Evolutionary conservation across 1,140 invertebrate genomes (phyloP).

Genomic region (Odontomachus brunneus): DNA sequence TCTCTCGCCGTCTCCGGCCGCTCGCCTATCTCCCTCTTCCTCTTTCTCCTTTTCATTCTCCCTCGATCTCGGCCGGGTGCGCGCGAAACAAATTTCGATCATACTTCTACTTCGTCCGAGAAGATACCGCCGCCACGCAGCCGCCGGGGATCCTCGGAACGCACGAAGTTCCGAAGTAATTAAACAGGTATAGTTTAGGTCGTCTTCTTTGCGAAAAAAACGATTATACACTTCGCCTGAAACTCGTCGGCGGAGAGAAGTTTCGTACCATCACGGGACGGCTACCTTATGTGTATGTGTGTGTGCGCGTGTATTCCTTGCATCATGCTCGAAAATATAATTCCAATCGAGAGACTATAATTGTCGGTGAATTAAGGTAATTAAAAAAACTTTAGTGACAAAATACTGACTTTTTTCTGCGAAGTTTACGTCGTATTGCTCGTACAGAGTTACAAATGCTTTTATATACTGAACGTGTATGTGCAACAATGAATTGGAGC

Average conservation of each 20-base stretch:
- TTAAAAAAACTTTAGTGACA: too few relatives aligned
- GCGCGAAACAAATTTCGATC: conserved; percentile 57
- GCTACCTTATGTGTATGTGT: too few relatives aligned
- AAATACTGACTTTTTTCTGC: too few relatives aligned
- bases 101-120: conserved; percentile 6
- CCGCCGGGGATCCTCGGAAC: conserved; percentile 44
- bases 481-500: too few relatives aligned
- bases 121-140: conserved; percentile 22
- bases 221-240: conserved; percentile 9
- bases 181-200: conserved; percentile 54
- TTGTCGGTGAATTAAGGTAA: not conserved
- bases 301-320: not conserved
- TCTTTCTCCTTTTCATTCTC: conserved; percentile 47
- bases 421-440: too few relatives aligned
- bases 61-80: conserved; percentile 39
- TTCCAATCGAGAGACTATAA: not conserved
- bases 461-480: too few relatives aligned
- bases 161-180: conserved; percentile 50
- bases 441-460: too few relatives aligned
- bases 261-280: not conserved
- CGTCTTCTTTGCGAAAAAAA: conserved; percentile 39
- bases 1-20: conserved; percentile 34
- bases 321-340: conserved; percentile 10
- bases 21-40: conserved; percentile 17
- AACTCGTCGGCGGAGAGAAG: conserved; percentile 24